phyloP scores from a whole-genome alignment of 2,113 vertebrate genomes.

The Plotosus lineatus region DNA sequence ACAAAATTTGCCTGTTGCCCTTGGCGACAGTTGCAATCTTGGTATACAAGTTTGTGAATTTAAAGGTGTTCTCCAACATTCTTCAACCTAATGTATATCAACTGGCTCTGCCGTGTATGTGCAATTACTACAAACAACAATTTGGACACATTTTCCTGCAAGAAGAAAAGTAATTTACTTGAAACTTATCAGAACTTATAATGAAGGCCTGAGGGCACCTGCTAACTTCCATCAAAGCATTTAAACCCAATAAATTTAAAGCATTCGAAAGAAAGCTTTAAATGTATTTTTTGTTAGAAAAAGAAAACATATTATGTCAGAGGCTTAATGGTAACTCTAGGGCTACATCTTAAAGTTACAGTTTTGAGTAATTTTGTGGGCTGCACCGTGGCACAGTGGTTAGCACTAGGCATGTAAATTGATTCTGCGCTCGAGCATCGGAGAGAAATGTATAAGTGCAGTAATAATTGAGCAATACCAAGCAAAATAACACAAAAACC shows the following conservation, averaged over 20 bases:
- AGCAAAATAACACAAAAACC: too few relatives aligned
- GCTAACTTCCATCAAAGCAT: neutral
- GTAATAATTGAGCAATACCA: too few relatives aligned
- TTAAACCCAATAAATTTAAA: neutral
- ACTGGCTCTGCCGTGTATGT: neutral
- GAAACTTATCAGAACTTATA: conserved; percentile 3
- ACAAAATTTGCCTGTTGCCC: neutral
- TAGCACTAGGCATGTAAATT: too few relatives aligned
- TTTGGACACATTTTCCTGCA: neutral
- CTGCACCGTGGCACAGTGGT: too few relatives aligned
- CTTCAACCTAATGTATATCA: neutral
- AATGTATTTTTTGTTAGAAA: too few relatives aligned
- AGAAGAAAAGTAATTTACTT: neutral
- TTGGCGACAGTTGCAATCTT: neutral
- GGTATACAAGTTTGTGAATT: neutral
- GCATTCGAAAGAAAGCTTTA: neutral
- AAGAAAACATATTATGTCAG: too few relatives aligned
- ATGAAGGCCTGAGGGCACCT: neutral
- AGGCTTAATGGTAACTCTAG: too few relatives aligned
- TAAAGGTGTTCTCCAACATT: neutral
- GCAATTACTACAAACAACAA: neutral
- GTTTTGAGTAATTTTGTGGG: too few relatives aligned
- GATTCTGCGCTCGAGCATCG: too few relatives aligned
- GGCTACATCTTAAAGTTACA: too few relatives aligned
- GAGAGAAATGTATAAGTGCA: too few relatives aligned